Conservation (phyloP, 2,113 vertebrate genomes). For the Ptilonorhynchus violaceus region DNA sequence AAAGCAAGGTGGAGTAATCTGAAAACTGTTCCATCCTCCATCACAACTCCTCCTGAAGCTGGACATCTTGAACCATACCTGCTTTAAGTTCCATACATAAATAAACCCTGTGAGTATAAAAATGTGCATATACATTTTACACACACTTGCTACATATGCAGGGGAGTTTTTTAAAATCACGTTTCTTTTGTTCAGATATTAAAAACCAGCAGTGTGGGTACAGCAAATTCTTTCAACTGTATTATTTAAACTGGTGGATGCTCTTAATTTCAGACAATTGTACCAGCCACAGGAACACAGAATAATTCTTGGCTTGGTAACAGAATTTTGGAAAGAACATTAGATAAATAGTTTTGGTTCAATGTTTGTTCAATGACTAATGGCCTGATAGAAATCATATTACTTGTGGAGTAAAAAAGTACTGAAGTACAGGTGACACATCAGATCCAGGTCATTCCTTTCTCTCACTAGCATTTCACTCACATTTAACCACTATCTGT, state of each 20-base stretch:
- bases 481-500: background rate
- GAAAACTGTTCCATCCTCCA: background rate
- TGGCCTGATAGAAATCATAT: background rate
- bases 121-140: background rate
- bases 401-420: background rate
- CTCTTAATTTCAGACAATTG: background rate
- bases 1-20: background rate
- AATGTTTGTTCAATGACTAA: background rate
- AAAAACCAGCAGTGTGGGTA: background rate
- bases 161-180: background rate
- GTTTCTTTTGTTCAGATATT: background rate
- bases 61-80: background rate
- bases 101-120: rapidly evolving
- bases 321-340: background rate
- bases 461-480: background rate
- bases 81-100: background rate
- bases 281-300: background rate
- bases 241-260: background rate
- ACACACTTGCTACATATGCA: background rate
- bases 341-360: background rate
- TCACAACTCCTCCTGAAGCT: background rate
- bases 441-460: background rate
- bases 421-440: background rate
- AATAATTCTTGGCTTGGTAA: background rate
- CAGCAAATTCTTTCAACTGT: background rate